Evolutionary conservation across 2,797 vertebrate genomes (phyloP).

Genomic region (Sebastes taczanowskii): DNA sequence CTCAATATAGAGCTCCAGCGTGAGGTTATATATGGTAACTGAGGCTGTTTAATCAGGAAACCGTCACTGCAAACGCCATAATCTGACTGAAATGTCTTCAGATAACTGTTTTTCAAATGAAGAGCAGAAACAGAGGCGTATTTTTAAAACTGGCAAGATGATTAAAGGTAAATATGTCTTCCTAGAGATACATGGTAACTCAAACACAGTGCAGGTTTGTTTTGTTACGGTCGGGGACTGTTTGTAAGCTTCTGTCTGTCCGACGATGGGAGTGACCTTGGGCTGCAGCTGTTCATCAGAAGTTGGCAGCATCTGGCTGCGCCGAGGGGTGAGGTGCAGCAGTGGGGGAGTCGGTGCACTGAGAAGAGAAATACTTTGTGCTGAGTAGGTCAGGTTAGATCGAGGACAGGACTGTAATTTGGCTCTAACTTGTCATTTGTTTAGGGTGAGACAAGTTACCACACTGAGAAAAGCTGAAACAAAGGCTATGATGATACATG

Average conservation of each 20-base stretch:
- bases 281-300: constrained; percentile 66
- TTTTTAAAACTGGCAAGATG: constrained; percentile 41
- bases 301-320: constrained; percentile 59
- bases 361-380: constrained; percentile 24
- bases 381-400: constrained; percentile 25
- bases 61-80: constrained; percentile 11
- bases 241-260: constrained; percentile 45
- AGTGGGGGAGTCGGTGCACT: not conserved
- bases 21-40: constrained; percentile 42
- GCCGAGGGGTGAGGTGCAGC: constrained; percentile 18
- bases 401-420: constrained; percentile 1
- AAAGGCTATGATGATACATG: not conserved
- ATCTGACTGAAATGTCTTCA: constrained; percentile 32
- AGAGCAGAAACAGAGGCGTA: constrained; percentile 1
- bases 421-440: not conserved
- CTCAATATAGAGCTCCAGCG: constrained; percentile 42
- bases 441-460: not conserved
- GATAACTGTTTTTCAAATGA: constrained; percentile 19
- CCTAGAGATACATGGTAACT: constrained; percentile 12
- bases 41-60: constrained; percentile 45
- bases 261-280: constrained; percentile 48
- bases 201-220: constrained; percentile 3
- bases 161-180: constrained; percentile 24
- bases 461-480: not conserved
- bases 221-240: constrained; percentile 11